Evolutionary conservation across 2,113 vertebrate genomes (phyloP).

Genomic region (Lethenteron reissneri): DNA sequence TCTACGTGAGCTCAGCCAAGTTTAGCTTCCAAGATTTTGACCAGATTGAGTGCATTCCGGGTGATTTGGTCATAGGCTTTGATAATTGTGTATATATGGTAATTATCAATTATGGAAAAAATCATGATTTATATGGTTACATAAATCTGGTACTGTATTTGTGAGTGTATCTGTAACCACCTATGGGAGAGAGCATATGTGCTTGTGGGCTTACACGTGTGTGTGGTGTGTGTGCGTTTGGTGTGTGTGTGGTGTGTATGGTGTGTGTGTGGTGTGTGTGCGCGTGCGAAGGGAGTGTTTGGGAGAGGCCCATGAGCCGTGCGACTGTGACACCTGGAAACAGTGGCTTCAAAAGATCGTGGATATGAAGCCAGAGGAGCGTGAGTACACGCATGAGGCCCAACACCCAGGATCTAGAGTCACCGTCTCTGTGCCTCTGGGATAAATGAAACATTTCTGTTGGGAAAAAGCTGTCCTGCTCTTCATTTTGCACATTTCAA

Average conservation of each 20-base stretch:
- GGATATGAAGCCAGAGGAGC: conserved; percentile 87
- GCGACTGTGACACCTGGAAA: conserved; percentile 88
- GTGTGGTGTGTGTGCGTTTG: not conserved
- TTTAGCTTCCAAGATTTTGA: too few species aligned
- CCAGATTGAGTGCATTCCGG: too few species aligned
- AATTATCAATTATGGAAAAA: conserved; percentile 1
- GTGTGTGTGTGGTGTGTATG: too few species aligned
- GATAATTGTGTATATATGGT: too few species aligned
- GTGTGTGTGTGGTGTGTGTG: not conserved
- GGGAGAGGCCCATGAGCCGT: conserved; percentile 87
- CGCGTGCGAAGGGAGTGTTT: conserved; percentile 51
- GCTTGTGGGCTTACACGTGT: not conserved
- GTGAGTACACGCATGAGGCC: conserved; percentile 26
- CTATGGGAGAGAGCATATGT: not conserved
- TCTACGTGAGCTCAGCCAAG: too few species aligned
- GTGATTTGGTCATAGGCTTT: too few species aligned
- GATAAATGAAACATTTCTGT: too few species aligned
- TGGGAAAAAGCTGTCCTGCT: too few species aligned
- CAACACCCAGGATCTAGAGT: too few species aligned
- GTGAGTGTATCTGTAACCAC: not conserved
- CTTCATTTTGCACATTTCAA: too few species aligned
- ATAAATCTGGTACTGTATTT: not conserved
- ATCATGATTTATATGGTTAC: not conserved
- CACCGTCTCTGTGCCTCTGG: too few species aligned
- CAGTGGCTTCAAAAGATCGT: conserved; percentile 77